Percentiles rank a stretch among this genome's conserved stretches.
These are phyloP conservation scores for Troides aeacus DNA, from an alignment of 2,888 invertebrate species.

Conservation along the genomic window DNA sequence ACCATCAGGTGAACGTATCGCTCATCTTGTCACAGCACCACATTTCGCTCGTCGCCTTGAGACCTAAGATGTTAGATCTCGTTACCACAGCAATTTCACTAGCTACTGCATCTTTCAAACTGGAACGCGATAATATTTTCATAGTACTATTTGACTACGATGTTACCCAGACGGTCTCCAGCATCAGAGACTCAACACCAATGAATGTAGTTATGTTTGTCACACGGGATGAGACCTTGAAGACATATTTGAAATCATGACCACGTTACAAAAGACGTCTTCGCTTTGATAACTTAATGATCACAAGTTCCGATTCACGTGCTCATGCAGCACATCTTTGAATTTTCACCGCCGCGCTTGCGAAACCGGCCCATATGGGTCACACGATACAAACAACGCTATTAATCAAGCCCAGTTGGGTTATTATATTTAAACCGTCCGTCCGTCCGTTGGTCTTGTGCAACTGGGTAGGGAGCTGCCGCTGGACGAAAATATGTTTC, in stretches of 20 bases:
- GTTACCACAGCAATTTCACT: no score
- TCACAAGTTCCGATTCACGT: constrained; percentile 12
- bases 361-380: constrained; percentile 21
- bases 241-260: background rate
- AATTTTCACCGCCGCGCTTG: constrained; percentile 18
- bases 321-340: constrained; percentile 13
- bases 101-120: no score
- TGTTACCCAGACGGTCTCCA: no score
- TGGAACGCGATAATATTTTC: no score
- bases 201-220: no score
- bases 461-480: constrained; percentile 10
- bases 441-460: constrained; percentile 14
- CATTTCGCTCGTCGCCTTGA: no score
- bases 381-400: constrained; percentile 1
- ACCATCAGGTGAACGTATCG: no score
- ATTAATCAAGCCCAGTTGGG: constrained; percentile 21
- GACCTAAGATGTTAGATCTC: no score
- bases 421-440: constrained; percentile 23
- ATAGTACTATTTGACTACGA: no score
- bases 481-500: background rate
- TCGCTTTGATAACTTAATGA: constrained; percentile 8
- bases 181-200: no score
- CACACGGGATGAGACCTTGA: no score
- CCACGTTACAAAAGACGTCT: background rate
- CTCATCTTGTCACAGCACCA: no score